phyloP scores from a whole-genome alignment of 2,113 vertebrate species.

The Bubo scandiacus region DNA sequence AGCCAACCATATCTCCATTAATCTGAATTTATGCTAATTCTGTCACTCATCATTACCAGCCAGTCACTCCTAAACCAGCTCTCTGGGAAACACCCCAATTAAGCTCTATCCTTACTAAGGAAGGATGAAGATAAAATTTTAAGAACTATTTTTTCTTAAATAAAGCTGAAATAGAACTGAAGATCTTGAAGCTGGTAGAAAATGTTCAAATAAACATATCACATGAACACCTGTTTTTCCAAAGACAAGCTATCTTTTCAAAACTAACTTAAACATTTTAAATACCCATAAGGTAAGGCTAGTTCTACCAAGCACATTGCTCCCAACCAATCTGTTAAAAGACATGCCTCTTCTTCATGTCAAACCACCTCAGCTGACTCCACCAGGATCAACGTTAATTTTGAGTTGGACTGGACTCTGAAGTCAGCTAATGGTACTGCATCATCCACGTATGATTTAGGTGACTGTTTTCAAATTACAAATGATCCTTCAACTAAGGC shows the following conservation, averaged over 20 bases:
- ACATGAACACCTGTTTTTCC: neutral
- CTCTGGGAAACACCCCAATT: conserved; percentile 44
- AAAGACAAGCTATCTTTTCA: neutral
- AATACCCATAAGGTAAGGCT: neutral
- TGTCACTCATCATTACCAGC: conserved; percentile 47
- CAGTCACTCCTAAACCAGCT: conserved; percentile 27
- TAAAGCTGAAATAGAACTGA: neutral
- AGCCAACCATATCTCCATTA: neutral
- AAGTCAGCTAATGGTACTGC: neutral
- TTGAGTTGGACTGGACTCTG: neutral
- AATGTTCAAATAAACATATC: neutral
- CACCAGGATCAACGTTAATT: neutral
- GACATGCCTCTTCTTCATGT: neutral
- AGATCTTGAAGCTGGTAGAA: neutral
- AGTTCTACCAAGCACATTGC: neutral
- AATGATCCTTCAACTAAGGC: neutral
- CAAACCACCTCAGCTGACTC: neutral
- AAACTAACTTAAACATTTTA: neutral
- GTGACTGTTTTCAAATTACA: neutral
- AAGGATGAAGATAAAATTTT: neutral
- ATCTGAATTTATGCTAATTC: conserved; percentile 49
- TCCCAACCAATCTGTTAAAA: neutral
- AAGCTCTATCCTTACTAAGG: neutral
- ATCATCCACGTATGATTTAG: accelerated
- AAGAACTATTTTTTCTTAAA: neutral